Base-by-base conservation (phyloP, 2,888 invertebrate genomes). In the Megalurothrips usitatus region DNA sequence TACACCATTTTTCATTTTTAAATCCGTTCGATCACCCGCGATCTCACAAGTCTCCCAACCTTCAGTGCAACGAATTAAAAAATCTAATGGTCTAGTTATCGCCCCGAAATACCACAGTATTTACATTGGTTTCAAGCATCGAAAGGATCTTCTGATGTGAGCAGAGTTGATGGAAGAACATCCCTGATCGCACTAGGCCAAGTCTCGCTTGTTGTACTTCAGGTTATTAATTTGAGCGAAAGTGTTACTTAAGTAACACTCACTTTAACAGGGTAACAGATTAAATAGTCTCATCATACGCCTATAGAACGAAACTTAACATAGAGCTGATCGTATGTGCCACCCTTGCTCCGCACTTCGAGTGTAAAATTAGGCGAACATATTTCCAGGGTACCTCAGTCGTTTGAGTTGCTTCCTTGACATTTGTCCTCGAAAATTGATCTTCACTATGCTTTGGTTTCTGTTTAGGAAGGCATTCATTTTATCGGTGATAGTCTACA, bases 381-480 rank as follows among this genome's bases (percentile, higher is more conserved):
- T 58, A 58, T 58, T 14, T 58, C 34, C 58, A 58, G 58, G 58
- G 58, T 58, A 19, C 52, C 19, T 52, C 19, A 58, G n/a, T 58
- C 58, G 17, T 58, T 43, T 43, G 34, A 43, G 58, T 58, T 58
- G 58, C 58, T 58, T 43, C 34, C 34, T 43, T 43, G 34, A 43
- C 34, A 43, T 58, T 14, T 58, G 58, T 75, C 68, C 68, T 26
- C 26, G 12, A 9, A 75, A 75, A 23, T 75, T 58, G 58, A 58
- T 58, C 58, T 75, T 23, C 68, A 23, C 68, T 75, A 26, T 26
- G 68, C 68, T 75, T 75, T 75, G 68, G 23, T 75, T 75, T 75
- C 23, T 75, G 68, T 26, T 75, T 75, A 75, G 68, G 23, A 26
- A 75, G 8, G 26, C 68, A 75, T 75, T 19, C 23, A 75, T 75